Base-by-base conservation (phyloP, 2,113 vertebrate genomes). In the Seriola dumerili region DNA sequence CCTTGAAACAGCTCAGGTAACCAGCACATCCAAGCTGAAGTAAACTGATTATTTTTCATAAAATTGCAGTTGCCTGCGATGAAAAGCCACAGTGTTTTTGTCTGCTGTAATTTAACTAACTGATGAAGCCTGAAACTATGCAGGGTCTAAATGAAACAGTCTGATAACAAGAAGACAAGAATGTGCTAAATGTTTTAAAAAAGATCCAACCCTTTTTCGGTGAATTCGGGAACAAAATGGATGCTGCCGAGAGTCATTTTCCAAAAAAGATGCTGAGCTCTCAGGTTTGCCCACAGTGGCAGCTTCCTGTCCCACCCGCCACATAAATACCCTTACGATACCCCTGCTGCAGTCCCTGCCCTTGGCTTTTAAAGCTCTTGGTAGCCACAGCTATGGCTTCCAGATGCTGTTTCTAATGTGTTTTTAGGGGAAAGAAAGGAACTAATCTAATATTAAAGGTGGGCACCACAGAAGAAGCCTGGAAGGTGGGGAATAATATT, bases 381-480 rank as follows among this genome's bases (percentile, higher is more conserved):
- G 81, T 91, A 89, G 87, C 69, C 72, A 85, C 69, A 80, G 87
- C 88, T 92, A 92, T 94, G 78, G 82, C 80, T 94, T 94, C 91
- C 93, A 95, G 92, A 94, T 95, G 91, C 58, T 72, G 68, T 71
- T 77, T 84, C 71, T 46, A 25, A 23, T 80, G 64, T 83, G 83
- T 85, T 89, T 90, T 92, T 59, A 65, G 74, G 58, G 66, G 77
- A 78, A 90, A 87, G 78, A 76, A 82, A 84, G 69, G 62, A 80
- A 81, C 86, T 82, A 85, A 91, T 93, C 87, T 91, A 93, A 92
- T 94, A 93, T 93, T 91, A 91, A 89, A 78, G 79, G 78, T 85
- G 70, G 84, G 80, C 83, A 80, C 80, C 63, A 29, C n/a, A 73
- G 76, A 66, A 78, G 76, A 86, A 84, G 85, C 85, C 81, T 87